Base-by-base conservation (phyloP, 2,113 vertebrate genomes). In the Cisticola juncidis region DNA sequence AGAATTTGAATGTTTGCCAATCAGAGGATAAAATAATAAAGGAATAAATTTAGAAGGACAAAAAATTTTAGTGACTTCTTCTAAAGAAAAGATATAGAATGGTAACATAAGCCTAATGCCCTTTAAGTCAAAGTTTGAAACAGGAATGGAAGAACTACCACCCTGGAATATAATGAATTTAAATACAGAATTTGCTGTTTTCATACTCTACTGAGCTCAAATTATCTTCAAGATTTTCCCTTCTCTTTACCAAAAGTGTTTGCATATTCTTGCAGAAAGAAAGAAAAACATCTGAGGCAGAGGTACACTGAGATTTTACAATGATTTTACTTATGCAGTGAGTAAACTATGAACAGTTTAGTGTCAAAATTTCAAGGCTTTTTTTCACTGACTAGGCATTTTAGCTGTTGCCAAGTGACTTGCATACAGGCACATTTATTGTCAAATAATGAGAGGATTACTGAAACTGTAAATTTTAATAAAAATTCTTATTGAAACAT, bases 1-100 rank as follows among this genome's bases (percentile, higher is more conserved):
- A 62, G 54, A 82, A 87, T 96, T 90, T 91, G 94, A 96, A 93
- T 96, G 51, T 95, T 97, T 98, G 57, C 64, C 81, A 96, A 92
- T 95, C 80, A 96, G 94, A 74, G 18, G 38, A 83, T 87, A 80
- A 70, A 96, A 96, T 95, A 88, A 13, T 64, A 62, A 97, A 96
- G 64, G 51, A 56, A 64, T 97, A 94, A 80, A 88, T 21, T 91
- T 96, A 91, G 88, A 92, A 96, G 33, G 57, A 53, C 40, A 71
- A 81, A 95, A 97, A 97, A 66, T 78, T 50, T 25, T 94, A 29
- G 61, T 89, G 56, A 54, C 28, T n/a, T 50, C 16, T 33, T 50
- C 35, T 53, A 36, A 94, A 64, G 71, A 44, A 84, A 90, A 74
- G 4, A 14, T 81, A 51, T 57, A 14, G 68, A 96, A 83, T 69